Base-by-base conservation (phyloP, 2,113 vertebrate genomes). In the Phaethornis superciliosus region DNA sequence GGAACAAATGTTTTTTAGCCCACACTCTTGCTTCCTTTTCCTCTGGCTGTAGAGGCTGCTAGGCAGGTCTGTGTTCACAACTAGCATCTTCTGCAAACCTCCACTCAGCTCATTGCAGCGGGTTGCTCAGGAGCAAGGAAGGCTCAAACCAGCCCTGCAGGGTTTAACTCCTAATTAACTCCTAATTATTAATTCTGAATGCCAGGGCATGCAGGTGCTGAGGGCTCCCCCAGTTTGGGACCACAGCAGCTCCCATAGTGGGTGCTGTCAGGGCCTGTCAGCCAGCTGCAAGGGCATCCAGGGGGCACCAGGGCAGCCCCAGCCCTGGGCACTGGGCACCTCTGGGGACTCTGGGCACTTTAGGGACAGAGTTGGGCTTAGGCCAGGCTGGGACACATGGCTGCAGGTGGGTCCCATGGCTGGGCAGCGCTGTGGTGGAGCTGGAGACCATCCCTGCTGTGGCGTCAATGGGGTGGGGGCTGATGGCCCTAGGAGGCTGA, bases 401-500 rank as follows among this genome's bases (percentile, higher is more conserved):
- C 40, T 40, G 40, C 40, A 40, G 10, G 40, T 40, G 40, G 40
- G 40, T 40, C 11, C 40, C 40, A 40, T 40, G 40, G 40, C 40
- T 40, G 40, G 40, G 40, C 40, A 40, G 40, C 11, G 40, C 40
- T 40, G 40, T 40, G 11, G 9, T 40, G 40, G 40, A 40, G 27
- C 42, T 58, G 55, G 75, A 75, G 49, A 37, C 21, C 1, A 2
- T 6, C 17, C 55, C 27, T 68, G 42, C 16, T 51, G 27, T 2
- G 1, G 42, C 3, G 0, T 32, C 1, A 0, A 4, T 69, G 44
- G 17, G 52, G 23, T 20, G 46, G 70, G 54, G n/a, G 30, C 40
- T 75, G 55, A 27, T 0, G 1, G 12, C 23, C 12, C 19, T 0
- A 2, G 8, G 5, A 33, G 15, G 35, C 60, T 63, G 26, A 27